phyloP scores from a whole-genome alignment of 2,888 invertebrate species.

The Steinernema scapterisci region DNA sequence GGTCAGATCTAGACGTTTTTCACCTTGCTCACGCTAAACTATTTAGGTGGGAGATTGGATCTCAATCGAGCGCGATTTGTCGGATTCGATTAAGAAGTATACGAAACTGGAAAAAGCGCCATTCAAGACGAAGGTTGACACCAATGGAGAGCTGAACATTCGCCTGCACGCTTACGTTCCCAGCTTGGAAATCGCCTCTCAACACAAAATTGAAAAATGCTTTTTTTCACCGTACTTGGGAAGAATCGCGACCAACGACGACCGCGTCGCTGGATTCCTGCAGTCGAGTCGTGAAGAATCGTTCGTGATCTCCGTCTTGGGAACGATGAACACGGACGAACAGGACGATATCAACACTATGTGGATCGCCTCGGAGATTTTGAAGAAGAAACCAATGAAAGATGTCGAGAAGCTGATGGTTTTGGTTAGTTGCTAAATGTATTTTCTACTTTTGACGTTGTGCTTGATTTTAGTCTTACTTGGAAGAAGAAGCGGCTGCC shows the following conservation, averaged over 20 bases:
- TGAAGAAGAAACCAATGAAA: neutral
- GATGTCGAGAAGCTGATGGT: neutral
- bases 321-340: neutral
- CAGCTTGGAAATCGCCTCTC: neutral
- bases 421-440: neutral
- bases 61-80: neutral
- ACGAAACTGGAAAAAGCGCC: neutral
- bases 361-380: neutral
- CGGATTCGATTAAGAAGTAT: neutral
- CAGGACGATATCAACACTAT: neutral
- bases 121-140: neutral
- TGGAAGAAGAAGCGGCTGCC: neutral
- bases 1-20: neutral
- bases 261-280: neutral
- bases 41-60: slow-evolving; percentile 19
- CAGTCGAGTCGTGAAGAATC: neutral
- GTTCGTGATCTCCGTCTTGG: neutral
- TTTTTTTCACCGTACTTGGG: slow-evolving; percentile 2
- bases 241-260: neutral
- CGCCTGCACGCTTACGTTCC: neutral
- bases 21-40: too few species aligned
- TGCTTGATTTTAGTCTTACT: neutral
- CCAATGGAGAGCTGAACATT: neutral
- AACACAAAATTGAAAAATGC: neutral
- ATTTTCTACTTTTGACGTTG: too few species aligned